Percentiles rank a stretch among this genome's conserved stretches.
These are phyloP conservation scores for Crotalus horridus DNA, from an alignment of 2,113 vertebrate genomes.

Conservation along the genomic window DNA sequence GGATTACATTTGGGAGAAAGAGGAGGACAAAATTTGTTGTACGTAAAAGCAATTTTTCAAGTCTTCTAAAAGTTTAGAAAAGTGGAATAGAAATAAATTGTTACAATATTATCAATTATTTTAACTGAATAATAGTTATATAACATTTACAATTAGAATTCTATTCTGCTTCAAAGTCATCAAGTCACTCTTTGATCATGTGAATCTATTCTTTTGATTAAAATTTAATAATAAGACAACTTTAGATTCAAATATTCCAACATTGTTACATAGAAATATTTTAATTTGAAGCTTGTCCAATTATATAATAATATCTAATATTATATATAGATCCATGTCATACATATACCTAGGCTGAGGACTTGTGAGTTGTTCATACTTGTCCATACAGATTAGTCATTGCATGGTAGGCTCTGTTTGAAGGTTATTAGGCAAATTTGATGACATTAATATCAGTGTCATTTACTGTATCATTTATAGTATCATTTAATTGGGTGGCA, in stretches of 20 bases:
- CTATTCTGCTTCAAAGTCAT: background rate
- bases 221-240: no score
- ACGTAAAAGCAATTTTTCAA: no score
- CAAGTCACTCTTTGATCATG: background rate
- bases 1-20: background rate
- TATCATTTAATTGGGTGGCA: background rate
- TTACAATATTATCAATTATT: background rate
- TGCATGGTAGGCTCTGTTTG: background rate
- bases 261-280: background rate
- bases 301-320: background rate
- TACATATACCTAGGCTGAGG: background rate
- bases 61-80: no score
- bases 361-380: background rate
- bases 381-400: background rate
- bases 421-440: background rate
- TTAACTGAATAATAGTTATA: background rate
- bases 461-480: background rate
- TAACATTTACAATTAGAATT: background rate
- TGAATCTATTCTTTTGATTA: background rate
- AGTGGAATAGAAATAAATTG: no score
- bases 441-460: background rate
- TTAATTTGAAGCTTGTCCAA: background rate
- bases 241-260: background rate
- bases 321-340: background rate
- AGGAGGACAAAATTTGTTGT: background rate